A percentile compares a stretch with the other conserved stretches of the same genome.
phyloP scores from a whole-genome alignment of 2,113 vertebrate species.

The Tetrao urogallus region DNA sequence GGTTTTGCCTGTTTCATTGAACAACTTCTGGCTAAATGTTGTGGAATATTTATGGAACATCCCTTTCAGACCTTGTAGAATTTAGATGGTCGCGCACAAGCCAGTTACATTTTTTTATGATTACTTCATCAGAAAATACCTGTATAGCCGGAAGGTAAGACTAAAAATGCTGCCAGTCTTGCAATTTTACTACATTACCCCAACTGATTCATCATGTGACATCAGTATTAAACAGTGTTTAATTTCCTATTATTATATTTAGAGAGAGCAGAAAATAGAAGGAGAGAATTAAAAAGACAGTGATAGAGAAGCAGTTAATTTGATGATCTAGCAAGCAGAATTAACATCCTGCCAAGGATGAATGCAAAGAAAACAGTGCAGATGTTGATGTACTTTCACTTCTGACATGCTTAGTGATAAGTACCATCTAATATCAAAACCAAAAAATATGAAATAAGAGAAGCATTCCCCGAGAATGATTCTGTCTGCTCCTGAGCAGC shows the following conservation, averaged over 20 bases:
- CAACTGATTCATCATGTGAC: constrained; percentile 3
- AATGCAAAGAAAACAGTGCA: not conserved
- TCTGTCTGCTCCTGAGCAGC: not conserved
- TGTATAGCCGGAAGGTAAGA: not conserved
- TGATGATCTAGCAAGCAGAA: not conserved
- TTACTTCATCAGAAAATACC: constrained; percentile 26
- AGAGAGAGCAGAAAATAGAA: not conserved
- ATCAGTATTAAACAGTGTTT: not conserved
- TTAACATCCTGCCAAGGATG: not conserved
- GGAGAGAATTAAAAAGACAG: not conserved
- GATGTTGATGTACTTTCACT: not conserved
- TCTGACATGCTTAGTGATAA: not conserved
- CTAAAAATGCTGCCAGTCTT: constrained; percentile 7
- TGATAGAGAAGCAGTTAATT: not conserved
- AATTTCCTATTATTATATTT: constrained; percentile 3
- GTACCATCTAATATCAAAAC: not conserved
- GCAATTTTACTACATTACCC: not conserved
- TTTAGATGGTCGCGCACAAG: not conserved
- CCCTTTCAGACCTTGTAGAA: not conserved
- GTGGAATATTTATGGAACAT: not conserved
- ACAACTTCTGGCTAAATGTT: not conserved
- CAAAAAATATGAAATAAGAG: not conserved
- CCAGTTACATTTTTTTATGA: constrained; percentile 30
- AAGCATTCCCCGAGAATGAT: not conserved
- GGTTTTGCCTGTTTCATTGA: not conserved